A percentile compares a stretch with the other conserved stretches of the same genome.
These are phyloP conservation scores for Muscicapa adusta DNA, from an alignment of 2,113 vertebrate genomes.

Conservation along the genomic window DNA sequence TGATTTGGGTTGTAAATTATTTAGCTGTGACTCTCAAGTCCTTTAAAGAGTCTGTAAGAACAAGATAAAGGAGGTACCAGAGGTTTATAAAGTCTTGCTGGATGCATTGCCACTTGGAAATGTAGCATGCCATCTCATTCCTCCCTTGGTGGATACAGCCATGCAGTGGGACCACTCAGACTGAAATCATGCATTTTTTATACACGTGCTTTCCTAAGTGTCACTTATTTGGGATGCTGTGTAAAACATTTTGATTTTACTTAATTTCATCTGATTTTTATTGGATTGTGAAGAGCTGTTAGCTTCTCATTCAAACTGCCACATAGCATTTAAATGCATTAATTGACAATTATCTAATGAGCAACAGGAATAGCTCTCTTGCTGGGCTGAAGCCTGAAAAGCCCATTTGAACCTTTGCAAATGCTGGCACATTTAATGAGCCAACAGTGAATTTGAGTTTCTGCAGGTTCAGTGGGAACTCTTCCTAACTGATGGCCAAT, in stretches of 20 bases:
- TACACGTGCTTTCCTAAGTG: background rate
- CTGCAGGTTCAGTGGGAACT: conserved; percentile 15
- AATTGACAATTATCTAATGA: conserved; percentile 41
- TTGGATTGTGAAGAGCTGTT: conserved; percentile 23
- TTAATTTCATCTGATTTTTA: conserved; percentile 29
- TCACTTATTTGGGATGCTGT: background rate
- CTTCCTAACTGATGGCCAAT: background rate
- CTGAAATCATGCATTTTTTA: background rate
- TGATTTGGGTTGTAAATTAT: background rate
- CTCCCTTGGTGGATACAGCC: background rate
- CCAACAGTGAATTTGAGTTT: conserved; percentile 4
- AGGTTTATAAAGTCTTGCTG: background rate
- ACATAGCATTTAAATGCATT: conserved; percentile 29
- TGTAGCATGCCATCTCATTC: background rate
- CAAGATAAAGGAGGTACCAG: background rate
- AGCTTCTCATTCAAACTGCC: conserved; percentile 4
- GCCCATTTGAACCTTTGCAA: conserved; percentile 37
- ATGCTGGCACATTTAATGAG: conserved; percentile 8
- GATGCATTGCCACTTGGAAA: background rate
- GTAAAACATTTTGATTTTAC: background rate
- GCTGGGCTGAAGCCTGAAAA: conserved; percentile 27
- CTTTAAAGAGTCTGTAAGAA: background rate
- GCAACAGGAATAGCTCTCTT: conserved; percentile 8
- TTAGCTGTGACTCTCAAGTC: background rate
- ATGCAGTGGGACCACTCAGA: background rate